Percentiles rank a stretch among this genome's conserved stretches.
These are phyloP conservation scores for Arizona elegans DNA, from an alignment of 2,113 vertebrate species.

Conservation along the genomic window DNA sequence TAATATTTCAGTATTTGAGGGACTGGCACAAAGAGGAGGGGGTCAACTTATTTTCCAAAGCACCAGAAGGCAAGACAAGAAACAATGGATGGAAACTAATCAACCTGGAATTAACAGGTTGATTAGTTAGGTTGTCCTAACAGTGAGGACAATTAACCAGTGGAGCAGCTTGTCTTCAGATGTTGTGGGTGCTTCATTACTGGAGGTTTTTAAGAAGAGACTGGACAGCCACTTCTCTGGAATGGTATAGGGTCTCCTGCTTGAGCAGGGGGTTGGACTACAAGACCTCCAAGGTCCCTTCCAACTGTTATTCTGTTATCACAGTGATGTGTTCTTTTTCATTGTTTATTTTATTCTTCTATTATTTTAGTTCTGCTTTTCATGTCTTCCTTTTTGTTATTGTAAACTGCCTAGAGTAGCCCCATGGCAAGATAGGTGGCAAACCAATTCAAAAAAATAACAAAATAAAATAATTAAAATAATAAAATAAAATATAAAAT, in stretches of 20 bases:
- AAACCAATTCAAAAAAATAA: neutral
- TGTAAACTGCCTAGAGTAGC: neutral
- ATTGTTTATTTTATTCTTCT: neutral
- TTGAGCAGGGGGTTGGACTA: neutral
- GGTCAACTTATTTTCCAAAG: too few relatives aligned
- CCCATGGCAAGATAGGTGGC: neutral
- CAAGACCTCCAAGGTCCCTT: neutral
- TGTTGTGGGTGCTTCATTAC: too few relatives aligned
- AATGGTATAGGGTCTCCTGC: neutral
- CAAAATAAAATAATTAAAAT: too few relatives aligned
- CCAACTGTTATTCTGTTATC: neutral
- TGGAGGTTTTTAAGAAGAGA: too few relatives aligned
- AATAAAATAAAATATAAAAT: too few relatives aligned
- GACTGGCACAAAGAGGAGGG: too few relatives aligned
- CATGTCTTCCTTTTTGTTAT: neutral
- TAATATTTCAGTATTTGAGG: too few relatives aligned
- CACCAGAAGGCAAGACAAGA: too few relatives aligned
- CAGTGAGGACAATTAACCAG: too few relatives aligned
- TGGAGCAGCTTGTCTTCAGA: too few relatives aligned
- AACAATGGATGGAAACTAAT: too few relatives aligned
- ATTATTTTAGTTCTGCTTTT: neutral
- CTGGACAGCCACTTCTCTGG: neutral
- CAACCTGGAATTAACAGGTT: neutral
- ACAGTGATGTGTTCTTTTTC: neutral
- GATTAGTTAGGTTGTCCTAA: too few relatives aligned